Conservation (phyloP, 2,888 invertebrate species). For the Branchipolynoe longqiensis region DNA sequence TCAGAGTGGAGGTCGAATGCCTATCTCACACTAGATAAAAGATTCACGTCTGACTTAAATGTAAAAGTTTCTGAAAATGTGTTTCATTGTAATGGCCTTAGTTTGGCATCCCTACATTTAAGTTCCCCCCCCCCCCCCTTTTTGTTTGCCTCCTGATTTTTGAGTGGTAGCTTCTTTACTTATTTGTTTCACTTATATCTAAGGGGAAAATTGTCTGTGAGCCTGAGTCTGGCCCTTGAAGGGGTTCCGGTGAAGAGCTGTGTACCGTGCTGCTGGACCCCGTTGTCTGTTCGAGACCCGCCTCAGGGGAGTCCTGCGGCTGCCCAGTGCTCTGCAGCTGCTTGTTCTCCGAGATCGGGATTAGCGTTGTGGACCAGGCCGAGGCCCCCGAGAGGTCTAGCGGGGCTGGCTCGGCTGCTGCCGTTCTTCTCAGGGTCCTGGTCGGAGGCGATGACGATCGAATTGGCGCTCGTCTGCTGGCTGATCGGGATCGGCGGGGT, state of each 20-base stretch:
- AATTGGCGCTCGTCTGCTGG: not conserved
- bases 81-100: too few relatives aligned
- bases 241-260: not conserved
- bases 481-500: conserved; percentile 15
- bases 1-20: too few relatives aligned
- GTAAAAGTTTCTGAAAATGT: too few relatives aligned
- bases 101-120: too few relatives aligned
- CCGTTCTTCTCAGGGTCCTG: not conserved
- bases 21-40: too few relatives aligned
- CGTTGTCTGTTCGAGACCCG: not conserved
- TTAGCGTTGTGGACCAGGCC: not conserved
- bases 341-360: conserved; percentile 11
- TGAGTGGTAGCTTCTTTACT: too few relatives aligned
- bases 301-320: too few relatives aligned
- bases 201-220: conserved; percentile 23
- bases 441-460: too few relatives aligned
- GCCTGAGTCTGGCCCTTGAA: not conserved
- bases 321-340: not conserved
- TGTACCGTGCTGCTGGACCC: not conserved
- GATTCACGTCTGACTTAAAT: too few relatives aligned
- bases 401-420: not conserved
- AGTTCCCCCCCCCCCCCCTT: too few relatives aligned
- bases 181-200: conserved; percentile 13
- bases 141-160: too few relatives aligned
- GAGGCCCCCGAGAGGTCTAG: not conserved